phyloP scores from a whole-genome alignment of 2,888 invertebrate species.

The Dryadula phaetusa region DNA sequence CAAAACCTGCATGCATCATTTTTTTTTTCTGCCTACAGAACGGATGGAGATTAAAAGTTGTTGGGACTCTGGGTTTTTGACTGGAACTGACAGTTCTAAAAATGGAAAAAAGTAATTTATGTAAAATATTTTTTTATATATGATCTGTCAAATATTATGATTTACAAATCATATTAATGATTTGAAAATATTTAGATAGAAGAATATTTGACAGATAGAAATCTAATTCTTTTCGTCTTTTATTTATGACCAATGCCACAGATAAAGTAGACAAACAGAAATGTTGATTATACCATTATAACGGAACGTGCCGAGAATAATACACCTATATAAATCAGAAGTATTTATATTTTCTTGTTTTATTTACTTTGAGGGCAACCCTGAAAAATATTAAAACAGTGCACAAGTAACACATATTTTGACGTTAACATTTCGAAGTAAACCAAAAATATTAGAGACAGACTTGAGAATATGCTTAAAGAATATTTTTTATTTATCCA shows the following conservation, averaged over 20 bases:
- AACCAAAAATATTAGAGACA: too few relatives aligned
- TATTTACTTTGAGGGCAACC: not conserved
- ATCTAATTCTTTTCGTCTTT: not conserved
- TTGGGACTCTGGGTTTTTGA: too few relatives aligned
- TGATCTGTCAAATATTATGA: too few relatives aligned
- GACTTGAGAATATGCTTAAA: too few relatives aligned
- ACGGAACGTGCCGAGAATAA: slow-evolving; percentile 32
- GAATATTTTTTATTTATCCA: too few relatives aligned
- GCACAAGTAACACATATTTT: not conserved
- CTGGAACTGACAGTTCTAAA: too few relatives aligned
- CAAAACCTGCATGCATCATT: too few relatives aligned
- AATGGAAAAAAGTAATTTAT: too few relatives aligned
- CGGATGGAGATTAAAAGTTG: too few relatives aligned
- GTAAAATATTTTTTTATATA: too few relatives aligned
- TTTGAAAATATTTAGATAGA: not conserved
- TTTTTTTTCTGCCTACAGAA: too few relatives aligned
- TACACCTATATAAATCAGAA: slow-evolving; percentile 10
- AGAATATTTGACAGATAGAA: not conserved
- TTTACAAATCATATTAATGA: too few relatives aligned
- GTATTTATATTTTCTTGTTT: slow-evolving; percentile 2
- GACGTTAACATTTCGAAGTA: not conserved
- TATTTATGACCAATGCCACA: slow-evolving; percentile 9
- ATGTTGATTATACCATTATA: slow-evolving; percentile 22
- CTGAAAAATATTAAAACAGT: slow-evolving; percentile 4
- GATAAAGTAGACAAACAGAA: slow-evolving; percentile 14